These are phyloP conservation scores for Odontomyia ornata DNA, from an alignment of 2,888 invertebrate genomes.

Conservation along the genomic window DNA sequence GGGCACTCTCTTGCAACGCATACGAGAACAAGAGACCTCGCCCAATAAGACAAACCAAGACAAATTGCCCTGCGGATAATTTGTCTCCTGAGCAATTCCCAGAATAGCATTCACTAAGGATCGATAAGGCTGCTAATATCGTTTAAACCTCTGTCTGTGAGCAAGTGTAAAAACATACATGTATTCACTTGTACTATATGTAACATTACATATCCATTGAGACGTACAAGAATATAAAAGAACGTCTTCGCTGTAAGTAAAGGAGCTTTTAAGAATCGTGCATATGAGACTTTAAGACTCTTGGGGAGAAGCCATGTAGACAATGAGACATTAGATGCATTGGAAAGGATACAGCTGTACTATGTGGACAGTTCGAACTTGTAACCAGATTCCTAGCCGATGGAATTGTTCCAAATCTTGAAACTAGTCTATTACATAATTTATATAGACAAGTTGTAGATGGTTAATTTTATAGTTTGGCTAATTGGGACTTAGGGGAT, in stretches of 20 bases:
- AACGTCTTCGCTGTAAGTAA: neutral
- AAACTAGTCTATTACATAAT: neutral
- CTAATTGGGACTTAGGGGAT: neutral
- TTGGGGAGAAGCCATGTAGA: neutral
- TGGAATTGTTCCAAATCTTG: neutral
- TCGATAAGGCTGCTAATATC: slow-evolving; percentile 41
- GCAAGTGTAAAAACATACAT: neutral
- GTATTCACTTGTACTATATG: neutral
- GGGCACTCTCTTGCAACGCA: neutral
- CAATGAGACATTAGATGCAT: neutral
- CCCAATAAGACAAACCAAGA: slow-evolving; percentile 50
- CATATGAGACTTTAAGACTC: slow-evolving; percentile 9
- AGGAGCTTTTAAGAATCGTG: slow-evolving; percentile 12
- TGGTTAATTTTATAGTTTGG: neutral
- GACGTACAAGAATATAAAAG: neutral
- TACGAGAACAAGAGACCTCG: slow-evolving; percentile 18
- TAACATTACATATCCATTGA: neutral
- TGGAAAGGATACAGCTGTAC: slow-evolving; percentile 10
- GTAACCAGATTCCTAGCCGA: neutral
- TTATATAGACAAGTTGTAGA: neutral
- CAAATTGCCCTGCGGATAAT: slow-evolving; percentile 51
- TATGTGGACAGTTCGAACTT: neutral
- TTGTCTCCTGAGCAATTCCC: slow-evolving; percentile 47
- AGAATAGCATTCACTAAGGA: slow-evolving; percentile 6
- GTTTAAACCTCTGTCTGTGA: neutral